Evolutionary conservation across 2,797 vertebrate genomes (phyloP).

Genomic region (Rhincodon typus): DNA sequence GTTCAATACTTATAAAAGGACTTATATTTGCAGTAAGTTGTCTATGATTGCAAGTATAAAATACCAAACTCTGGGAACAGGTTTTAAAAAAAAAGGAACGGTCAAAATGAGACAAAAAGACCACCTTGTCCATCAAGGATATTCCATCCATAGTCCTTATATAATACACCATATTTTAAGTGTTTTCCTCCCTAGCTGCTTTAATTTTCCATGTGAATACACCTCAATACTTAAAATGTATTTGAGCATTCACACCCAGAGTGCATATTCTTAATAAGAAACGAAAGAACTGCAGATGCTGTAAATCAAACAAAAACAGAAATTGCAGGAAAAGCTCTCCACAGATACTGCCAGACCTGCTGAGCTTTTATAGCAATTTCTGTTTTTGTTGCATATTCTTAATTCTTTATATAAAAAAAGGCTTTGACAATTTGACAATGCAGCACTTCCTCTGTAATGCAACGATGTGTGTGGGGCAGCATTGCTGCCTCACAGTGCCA

Average conservation of each 20-base stretch:
- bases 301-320: too few species aligned
- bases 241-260: background rate
- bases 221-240: background rate
- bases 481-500: too few species aligned
- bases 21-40: background rate
- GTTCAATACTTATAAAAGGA: background rate
- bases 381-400: too few species aligned
- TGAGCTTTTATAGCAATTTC: too few species aligned
- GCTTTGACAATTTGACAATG: too few species aligned
- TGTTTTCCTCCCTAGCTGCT: background rate
- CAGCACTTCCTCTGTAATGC: too few species aligned
- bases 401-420: background rate
- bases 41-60: background rate
- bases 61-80: background rate
- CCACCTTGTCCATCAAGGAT: background rate
- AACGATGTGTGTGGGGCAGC: too few species aligned
- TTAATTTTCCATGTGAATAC: background rate
- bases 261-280: too few species aligned
- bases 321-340: too few species aligned
- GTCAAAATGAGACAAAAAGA: background rate
- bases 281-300: too few species aligned
- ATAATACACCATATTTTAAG: background rate
- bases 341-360: too few species aligned
- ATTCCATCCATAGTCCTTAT: background rate
- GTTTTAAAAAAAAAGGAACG: background rate